A percentile compares a stretch with the other conserved stretches of the same genome.
Conservation (phyloP, 2,888 invertebrate genomes). For the Cheilosia vernalis region DNA sequence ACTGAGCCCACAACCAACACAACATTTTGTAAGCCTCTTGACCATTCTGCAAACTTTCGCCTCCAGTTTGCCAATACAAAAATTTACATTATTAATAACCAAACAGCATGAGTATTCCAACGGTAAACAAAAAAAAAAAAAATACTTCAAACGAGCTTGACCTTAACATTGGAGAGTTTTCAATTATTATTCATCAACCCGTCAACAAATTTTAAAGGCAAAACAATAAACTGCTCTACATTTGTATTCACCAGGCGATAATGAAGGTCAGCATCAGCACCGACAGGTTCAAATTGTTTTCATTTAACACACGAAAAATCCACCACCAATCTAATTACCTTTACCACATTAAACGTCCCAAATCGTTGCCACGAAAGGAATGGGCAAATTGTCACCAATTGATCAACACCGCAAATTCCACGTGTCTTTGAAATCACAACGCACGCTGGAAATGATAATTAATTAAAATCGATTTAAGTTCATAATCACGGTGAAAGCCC, state of each 20-base stretch:
- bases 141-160: background rate
- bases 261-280: background rate
- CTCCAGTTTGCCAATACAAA: background rate
- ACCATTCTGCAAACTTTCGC: no score
- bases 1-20: no score
- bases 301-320: background rate
- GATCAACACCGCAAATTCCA: constrained; percentile 24
- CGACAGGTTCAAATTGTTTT: background rate
- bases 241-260: background rate
- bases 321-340: constrained; percentile 24
- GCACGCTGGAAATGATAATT: constrained; percentile 43
- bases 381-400: constrained; percentile 43
- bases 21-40: no score
- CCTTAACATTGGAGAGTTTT: background rate
- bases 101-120: no score
- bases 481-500: constrained; percentile 56
- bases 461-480: constrained; percentile 18
- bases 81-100: no score
- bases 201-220: background rate
- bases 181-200: background rate
- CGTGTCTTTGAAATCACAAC: constrained; percentile 41
- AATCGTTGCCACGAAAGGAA: constrained; percentile 8
- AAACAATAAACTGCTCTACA: constrained; percentile 4
- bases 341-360: constrained; percentile 43
- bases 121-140: background rate